phyloP scores from a whole-genome alignment of 2,113 vertebrate genomes.

The Rissa tridactyla region DNA sequence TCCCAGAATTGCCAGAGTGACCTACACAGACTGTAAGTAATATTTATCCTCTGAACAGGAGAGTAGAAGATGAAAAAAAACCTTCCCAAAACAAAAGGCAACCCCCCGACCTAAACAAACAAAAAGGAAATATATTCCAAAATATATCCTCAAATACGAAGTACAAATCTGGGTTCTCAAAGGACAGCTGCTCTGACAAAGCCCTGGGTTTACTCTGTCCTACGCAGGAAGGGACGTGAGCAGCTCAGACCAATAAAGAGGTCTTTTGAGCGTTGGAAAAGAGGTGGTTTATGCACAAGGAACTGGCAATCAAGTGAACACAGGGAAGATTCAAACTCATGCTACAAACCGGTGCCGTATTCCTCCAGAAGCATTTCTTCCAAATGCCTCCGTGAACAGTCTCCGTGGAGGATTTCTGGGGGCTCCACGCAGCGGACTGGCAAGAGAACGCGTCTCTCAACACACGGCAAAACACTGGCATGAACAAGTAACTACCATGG shows the following conservation, averaged over 20 bases:
- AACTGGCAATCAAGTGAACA: background rate
- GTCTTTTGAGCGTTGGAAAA: background rate
- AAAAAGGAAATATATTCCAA: background rate
- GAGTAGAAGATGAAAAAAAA: background rate
- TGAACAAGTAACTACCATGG: conserved; percentile 41
- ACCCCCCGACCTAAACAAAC: background rate
- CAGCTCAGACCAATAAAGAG: background rate
- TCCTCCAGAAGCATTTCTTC: background rate
- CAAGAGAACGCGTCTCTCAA: background rate
- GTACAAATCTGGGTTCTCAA: background rate
- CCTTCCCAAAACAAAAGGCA: background rate
- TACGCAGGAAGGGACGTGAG: background rate
- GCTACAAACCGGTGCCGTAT: background rate
- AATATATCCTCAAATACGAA: background rate
- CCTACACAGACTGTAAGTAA: background rate
- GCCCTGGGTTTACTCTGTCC: background rate
- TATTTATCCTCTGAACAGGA: background rate
- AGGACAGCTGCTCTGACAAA: background rate
- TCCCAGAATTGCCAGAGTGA: background rate
- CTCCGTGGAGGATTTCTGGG: background rate
- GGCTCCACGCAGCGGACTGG: background rate
- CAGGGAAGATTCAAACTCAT: background rate
- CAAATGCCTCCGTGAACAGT: background rate
- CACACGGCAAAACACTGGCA: background rate
- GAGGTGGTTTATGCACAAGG: background rate